phyloP scores from a whole-genome alignment of 2,113 vertebrate genomes.

The Callaeas wilsoni region DNA sequence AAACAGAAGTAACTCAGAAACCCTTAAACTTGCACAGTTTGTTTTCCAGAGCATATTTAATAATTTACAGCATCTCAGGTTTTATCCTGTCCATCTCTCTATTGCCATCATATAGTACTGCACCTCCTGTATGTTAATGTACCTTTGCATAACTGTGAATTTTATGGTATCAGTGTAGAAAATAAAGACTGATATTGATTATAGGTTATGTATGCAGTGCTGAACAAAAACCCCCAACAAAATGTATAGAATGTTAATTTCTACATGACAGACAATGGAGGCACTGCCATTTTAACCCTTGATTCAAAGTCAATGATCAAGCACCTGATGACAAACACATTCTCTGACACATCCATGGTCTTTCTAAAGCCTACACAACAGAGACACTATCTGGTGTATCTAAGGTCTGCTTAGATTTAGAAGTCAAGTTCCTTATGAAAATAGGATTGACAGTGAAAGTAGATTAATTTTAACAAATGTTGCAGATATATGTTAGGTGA shows the following conservation, averaged over 20 bases:
- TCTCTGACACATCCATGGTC: background rate
- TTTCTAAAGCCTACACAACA: background rate
- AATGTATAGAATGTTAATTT: background rate
- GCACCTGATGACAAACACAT: background rate
- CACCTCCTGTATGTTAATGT: background rate
- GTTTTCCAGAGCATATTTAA: background rate
- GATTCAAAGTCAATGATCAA: background rate
- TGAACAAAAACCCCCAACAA: background rate
- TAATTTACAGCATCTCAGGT: background rate
- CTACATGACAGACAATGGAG: background rate
- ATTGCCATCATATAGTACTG: background rate
- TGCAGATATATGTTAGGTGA: background rate
- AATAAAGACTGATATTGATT: background rate
- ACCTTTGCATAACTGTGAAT: background rate
- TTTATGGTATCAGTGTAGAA: background rate
- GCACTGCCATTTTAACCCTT: background rate
- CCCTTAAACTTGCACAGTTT: constrained; percentile 23
- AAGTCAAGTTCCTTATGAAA: background rate
- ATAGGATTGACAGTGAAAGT: background rate
- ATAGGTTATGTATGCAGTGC: background rate
- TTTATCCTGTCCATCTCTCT: background rate
- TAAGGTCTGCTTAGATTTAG: background rate
- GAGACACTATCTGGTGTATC: background rate
- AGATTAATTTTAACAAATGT: background rate
- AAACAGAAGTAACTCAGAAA: background rate